A percentile compares a stretch with the other conserved stretches of the same genome.
phyloP scores from a whole-genome alignment of 1,140 invertebrate species.

The Drosophila persimilis region DNA sequence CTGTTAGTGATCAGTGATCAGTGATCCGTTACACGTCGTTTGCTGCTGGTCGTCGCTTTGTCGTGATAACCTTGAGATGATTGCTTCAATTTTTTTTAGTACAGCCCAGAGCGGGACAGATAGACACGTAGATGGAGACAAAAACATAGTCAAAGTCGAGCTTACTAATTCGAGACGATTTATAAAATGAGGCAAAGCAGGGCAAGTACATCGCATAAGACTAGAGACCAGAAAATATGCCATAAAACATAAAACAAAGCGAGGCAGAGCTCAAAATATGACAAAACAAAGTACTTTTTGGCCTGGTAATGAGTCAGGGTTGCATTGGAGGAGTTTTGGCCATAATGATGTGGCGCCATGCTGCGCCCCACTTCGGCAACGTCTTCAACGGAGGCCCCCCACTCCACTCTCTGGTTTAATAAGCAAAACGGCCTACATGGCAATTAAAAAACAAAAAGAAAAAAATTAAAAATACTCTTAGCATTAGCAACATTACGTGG shows the following conservation, averaged over 20 bases:
- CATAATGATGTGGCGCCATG: conserved; percentile 67
- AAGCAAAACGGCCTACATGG: conserved; percentile 74
- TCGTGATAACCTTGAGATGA: conserved; percentile 79
- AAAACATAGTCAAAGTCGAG: conserved; percentile 16
- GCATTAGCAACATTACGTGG: conserved; percentile 24
- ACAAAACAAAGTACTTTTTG: conserved; percentile 46
- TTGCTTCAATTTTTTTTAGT: conserved; percentile 73
- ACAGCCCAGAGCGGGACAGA: conserved; percentile 40
- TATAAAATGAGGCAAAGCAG: conserved; percentile 74
- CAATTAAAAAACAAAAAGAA: conserved; percentile 72
- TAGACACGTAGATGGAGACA: conserved; percentile 1
- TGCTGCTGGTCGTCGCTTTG: conserved; percentile 33
- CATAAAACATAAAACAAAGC: conserved; percentile 39
- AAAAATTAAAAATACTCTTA: conserved; percentile 14
- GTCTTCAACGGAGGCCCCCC: conserved; percentile 20
- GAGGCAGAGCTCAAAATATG: conserved; percentile 44
- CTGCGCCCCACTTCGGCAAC: conserved; percentile 42
- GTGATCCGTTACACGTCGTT: conserved; percentile 65
- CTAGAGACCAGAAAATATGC: conserved; percentile 42
- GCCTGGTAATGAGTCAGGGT: conserved; percentile 54
- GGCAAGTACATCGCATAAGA: conserved; percentile 47
- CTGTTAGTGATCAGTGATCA: conserved; percentile 69
- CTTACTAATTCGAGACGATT: conserved; percentile 76
- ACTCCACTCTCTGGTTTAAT: conserved; percentile 50
- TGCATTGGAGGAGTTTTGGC: conserved; percentile 34